phyloP scores from a whole-genome alignment of 1,140 invertebrate species.

The Pachyrhynchus sulphureomaculatus region DNA sequence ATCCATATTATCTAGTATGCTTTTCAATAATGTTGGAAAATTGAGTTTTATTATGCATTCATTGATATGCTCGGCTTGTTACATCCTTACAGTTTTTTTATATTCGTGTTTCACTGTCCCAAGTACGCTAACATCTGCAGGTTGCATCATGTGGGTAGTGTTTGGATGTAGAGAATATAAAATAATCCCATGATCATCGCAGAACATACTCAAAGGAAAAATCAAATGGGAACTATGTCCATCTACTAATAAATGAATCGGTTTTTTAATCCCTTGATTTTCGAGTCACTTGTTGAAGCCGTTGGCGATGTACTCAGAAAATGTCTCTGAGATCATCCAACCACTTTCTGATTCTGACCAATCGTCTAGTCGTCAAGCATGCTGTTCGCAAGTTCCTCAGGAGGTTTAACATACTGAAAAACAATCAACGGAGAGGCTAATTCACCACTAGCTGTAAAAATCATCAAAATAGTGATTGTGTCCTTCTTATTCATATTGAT shows the following conservation, averaged over 20 bases:
- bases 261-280: constrained; percentile 8
- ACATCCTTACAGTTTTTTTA: constrained; percentile 11
- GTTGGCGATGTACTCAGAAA: constrained; percentile 52
- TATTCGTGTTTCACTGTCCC: constrained; percentile 16
- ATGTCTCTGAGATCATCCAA: constrained; percentile 50
- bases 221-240: constrained; percentile 19
- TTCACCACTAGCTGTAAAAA: too few species aligned
- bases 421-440: too few species aligned
- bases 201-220: constrained; percentile 8
- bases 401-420: too few species aligned
- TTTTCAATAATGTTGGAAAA: too few species aligned
- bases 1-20: too few species aligned
- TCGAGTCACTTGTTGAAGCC: constrained; percentile 45
- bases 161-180: constrained; percentile 11
- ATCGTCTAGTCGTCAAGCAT: too few species aligned
- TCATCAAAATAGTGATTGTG: too few species aligned
- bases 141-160: constrained; percentile 29
- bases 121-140: constrained; percentile 25
- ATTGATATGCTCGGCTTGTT: too few species aligned
- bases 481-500: too few species aligned
- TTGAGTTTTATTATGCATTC: too few species aligned
- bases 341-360: constrained; percentile 47
- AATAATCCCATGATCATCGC: constrained; percentile 13
- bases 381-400: too few species aligned
- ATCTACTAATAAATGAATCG: constrained; percentile 23